Conservation (phyloP, 2,797 vertebrate genomes). For the Acropternis orthonyx region DNA sequence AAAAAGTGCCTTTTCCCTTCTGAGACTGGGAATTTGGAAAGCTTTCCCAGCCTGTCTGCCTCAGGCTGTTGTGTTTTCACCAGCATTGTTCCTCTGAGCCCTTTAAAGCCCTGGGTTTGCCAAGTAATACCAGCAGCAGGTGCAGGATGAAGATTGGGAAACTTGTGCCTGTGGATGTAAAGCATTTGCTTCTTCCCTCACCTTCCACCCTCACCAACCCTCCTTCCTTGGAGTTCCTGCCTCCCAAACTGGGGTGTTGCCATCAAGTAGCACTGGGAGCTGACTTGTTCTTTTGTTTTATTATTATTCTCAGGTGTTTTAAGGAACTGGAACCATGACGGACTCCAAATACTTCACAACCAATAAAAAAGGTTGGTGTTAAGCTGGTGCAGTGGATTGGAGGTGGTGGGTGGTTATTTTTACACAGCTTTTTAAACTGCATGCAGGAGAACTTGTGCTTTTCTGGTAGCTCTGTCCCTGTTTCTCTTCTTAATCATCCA, state of each 20-base stretch:
- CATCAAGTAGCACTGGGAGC: not conserved
- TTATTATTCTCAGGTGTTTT: slow-evolving; percentile 65
- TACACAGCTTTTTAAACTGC: not conserved
- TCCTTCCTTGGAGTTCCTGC: not conserved
- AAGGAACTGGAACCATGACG: slow-evolving; percentile 86
- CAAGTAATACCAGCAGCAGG: not conserved
- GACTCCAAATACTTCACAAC: slow-evolving; percentile 99
- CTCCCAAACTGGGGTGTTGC: not conserved
- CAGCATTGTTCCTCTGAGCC: not conserved
- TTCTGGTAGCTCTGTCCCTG: slow-evolving; percentile 20
- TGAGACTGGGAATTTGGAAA: not conserved
- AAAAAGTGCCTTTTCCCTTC: not conserved
- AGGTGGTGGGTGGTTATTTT: slow-evolving; percentile 43
- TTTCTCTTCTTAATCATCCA: slow-evolving; percentile 35
- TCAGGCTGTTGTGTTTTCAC: not conserved
- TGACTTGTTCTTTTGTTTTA: not conserved
- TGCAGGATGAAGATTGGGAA: not conserved
- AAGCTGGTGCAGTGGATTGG: not conserved
- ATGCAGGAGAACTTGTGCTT: slow-evolving; percentile 3
- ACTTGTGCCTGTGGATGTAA: not conserved
- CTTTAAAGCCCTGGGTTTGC: not conserved
- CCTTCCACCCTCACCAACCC: accelerated
- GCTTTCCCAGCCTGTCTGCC: not conserved
- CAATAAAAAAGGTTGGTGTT: slow-evolving; percentile 93
- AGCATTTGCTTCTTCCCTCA: not conserved